A percentile compares a stretch with the other conserved stretches of the same genome.
These are phyloP conservation scores for Coenobita brevimanus DNA, from an alignment of 1,140 invertebrate genomes.

Conservation along the genomic window DNA sequence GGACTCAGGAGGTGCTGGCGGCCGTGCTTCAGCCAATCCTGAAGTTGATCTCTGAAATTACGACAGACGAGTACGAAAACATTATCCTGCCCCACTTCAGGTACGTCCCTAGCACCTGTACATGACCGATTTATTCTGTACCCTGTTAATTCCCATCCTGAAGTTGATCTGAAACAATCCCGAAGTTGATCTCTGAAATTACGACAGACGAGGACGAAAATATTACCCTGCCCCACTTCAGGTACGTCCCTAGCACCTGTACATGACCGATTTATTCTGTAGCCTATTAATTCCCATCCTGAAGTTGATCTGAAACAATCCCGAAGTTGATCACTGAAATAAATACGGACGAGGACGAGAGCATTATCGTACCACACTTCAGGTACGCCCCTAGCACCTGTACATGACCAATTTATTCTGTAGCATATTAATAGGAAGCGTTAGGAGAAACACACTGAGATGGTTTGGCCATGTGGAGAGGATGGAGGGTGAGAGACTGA, in stretches of 20 bases:
- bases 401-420: neutral
- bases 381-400: too few species aligned
- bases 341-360: too few species aligned
- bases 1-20: slow-evolving; percentile 88
- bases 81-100: slow-evolving; percentile 88
- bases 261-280: neutral
- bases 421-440: neutral
- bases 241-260: slow-evolving; percentile 76
- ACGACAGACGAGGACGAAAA: slow-evolving; percentile 87
- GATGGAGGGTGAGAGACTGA: too few species aligned
- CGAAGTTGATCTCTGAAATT: slow-evolving; percentile 90
- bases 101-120: slow-evolving; percentile 74
- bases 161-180: too few species aligned
- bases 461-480: too few species aligned
- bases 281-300: neutral
- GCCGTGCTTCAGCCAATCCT: slow-evolving; percentile 91
- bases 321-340: too few species aligned
- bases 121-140: neutral
- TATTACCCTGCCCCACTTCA: slow-evolving; percentile 87
- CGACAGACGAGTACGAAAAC: slow-evolving; percentile 86
- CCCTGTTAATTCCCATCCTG: neutral
- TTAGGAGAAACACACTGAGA: too few species aligned
- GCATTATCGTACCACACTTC: too few species aligned
- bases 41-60: slow-evolving; percentile 88
- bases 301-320: too few species aligned